A percentile compares a stretch with the other conserved stretches of the same genome.
These are phyloP conservation scores for Todiramphus chloris DNA, from an alignment of 2,113 vertebrate species.

Conservation along the genomic window DNA sequence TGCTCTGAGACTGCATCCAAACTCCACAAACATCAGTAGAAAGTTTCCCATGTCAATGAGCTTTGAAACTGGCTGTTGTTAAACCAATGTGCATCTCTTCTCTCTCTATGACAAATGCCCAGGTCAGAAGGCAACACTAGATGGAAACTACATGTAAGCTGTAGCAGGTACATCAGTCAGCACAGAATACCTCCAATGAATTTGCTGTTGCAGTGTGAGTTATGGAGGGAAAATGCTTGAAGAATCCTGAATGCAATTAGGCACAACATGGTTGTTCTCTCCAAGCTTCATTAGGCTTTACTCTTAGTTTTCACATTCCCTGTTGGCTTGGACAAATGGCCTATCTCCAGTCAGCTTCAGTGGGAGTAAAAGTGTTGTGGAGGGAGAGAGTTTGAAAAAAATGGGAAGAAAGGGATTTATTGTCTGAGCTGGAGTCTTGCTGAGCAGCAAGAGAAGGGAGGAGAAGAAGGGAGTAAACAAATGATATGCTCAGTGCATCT, in stretches of 20 bases:
- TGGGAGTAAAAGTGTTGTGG: background rate
- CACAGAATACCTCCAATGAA: constrained; percentile 9
- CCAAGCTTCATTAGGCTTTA: constrained; percentile 65
- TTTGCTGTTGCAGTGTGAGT: background rate
- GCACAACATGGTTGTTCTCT: constrained; percentile 40
- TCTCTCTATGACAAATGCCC: background rate
- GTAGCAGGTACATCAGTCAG: constrained; percentile 12
- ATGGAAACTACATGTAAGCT: background rate
- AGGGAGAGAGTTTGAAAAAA: background rate
- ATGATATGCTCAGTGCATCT: background rate
- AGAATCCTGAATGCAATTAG: constrained; percentile 46
- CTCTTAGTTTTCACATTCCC: constrained; percentile 39
- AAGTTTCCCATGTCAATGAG: constrained; percentile 31
- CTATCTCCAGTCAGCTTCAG: constrained; percentile 2
- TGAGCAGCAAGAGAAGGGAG: background rate
- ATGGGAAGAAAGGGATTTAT: background rate
- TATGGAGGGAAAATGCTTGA: constrained; percentile 44
- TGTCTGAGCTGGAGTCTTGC: background rate
- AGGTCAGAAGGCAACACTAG: constrained; percentile 41
- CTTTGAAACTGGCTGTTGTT: background rate
- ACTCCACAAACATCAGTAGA: background rate
- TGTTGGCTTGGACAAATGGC: constrained; percentile 13
- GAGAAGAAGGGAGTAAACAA: background rate
- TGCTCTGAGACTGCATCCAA: constrained; percentile 2
- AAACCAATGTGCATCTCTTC: accelerated